Conservation (phyloP, 2,888 invertebrate genomes). For the Alviniconcha strummeri region DNA sequence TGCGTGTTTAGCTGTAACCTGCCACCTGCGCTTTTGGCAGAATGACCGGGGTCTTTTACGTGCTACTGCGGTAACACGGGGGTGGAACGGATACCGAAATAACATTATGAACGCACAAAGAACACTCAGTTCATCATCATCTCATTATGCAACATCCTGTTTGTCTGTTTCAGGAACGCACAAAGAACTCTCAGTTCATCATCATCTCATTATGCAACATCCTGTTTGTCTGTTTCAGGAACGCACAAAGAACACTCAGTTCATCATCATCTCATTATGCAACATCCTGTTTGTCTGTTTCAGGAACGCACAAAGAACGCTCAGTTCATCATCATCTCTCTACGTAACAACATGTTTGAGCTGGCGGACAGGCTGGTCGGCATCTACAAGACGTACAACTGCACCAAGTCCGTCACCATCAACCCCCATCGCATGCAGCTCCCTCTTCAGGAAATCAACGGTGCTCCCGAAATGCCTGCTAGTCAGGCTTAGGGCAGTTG, state of each 20-base stretch:
- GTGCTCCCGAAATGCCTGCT: constrained; percentile 22
- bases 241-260: constrained; percentile 96
- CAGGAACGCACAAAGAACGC: constrained; percentile 96
- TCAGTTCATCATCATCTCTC: constrained; percentile 97
- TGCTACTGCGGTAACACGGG: too few relatives aligned
- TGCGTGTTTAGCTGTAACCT: too few relatives aligned
- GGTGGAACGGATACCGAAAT: too few relatives aligned
- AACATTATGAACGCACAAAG: constrained; percentile 94
- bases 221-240: constrained; percentile 78
- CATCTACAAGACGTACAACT: constrained; percentile 94
- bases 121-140: constrained; percentile 77
- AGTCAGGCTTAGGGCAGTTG: constrained; percentile 9
- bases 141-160: not conserved
- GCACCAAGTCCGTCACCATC: constrained; percentile 86
- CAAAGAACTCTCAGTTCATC: constrained; percentile 98
- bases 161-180: constrained; percentile 82
- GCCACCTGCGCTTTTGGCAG: too few relatives aligned
- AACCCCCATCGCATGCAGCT: constrained; percentile 69
- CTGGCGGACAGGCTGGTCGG: constrained; percentile 93
- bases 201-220: constrained; percentile 83
- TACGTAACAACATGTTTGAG: constrained; percentile 98
- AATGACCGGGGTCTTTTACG: too few relatives aligned
- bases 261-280: constrained; percentile 90
- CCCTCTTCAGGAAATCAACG: constrained; percentile 36
- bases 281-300: constrained; percentile 36